A percentile compares a stretch with the other conserved stretches of the same genome.
These are phyloP conservation scores for Tenthredo scrophulariae DNA, from an alignment of 2,888 invertebrate species.

Conservation along the genomic window DNA sequence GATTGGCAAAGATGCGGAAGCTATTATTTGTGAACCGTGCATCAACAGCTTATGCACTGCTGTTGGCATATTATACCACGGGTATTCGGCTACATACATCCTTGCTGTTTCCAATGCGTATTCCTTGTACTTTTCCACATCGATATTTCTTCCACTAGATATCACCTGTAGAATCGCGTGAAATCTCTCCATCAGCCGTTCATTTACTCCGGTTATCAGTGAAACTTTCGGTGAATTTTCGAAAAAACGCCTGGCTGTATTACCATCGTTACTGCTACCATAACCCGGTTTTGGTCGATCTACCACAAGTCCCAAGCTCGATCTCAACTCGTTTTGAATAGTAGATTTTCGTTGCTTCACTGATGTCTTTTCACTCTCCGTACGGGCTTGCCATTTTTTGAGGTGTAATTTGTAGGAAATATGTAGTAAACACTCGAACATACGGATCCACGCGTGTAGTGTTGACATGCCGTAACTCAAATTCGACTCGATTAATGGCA, in stretches of 20 bases:
- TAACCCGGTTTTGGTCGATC: constrained; percentile 39
- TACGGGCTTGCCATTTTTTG: constrained; percentile 69
- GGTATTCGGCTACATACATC: constrained; percentile 53
- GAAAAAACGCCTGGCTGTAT: too few species aligned
- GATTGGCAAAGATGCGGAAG: constrained; percentile 40
- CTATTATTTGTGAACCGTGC: constrained; percentile 58
- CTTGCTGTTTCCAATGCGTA: constrained; percentile 53
- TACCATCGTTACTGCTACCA: too few species aligned
- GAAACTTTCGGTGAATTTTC: too few species aligned
- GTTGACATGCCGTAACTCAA: constrained; percentile 63
- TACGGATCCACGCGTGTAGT: constrained; percentile 69
- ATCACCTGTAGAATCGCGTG: too few species aligned
- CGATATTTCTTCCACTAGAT: too few species aligned
- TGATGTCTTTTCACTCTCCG: constrained; percentile 60
- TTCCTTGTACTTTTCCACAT: constrained; percentile 55
- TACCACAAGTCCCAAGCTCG: constrained; percentile 52
- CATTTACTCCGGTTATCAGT: too few species aligned
- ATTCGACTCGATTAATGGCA: constrained; percentile 48
- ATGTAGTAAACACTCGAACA: constrained; percentile 68
- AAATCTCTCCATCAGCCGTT: too few species aligned
- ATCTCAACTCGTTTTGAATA: constrained; percentile 59
- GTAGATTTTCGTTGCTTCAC: constrained; percentile 60
- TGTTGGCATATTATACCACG: constrained; percentile 61
- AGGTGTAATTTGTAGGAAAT: constrained; percentile 67
- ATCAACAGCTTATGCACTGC: constrained; percentile 62